Base-by-base conservation (phyloP, 2,113 vertebrate species). In the Cathartes aura region DNA sequence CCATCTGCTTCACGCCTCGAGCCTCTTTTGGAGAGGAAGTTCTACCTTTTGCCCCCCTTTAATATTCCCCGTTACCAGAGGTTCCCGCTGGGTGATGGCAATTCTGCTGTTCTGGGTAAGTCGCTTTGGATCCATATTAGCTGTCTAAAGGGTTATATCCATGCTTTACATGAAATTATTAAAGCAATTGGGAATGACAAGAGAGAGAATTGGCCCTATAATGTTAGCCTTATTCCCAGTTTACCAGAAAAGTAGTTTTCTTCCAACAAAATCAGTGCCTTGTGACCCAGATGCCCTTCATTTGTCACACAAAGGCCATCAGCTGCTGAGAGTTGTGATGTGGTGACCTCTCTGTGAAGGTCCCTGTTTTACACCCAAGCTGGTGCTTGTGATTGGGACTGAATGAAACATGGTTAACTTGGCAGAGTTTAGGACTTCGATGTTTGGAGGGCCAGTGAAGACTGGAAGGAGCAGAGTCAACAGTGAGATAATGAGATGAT, bases 1-100 rank as follows among this genome's bases (percentile, higher is more conserved):
- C 99, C 99, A 0, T 99, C 99, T 1, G 99, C 99, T 47, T 99
- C 99, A 3, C 99, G 99, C 82, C 99, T 99, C 0, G 99, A 99
- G 93, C 99, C 99, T 1, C 99, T 99, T 72, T 97, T 99, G 97
- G 99, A 99, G 95, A 99, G 99, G 94, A 98, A 99, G 42, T 99
- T 99, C 97, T 99, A 99, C 96, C 97, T 99, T 93, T 97, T 99
- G 97, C 99, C 99, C 3, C 99, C 99, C 19, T 99, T 99, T 89
- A 99, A 97, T 15, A 97, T 99, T 30, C 99, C 99, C 6, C 99
- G 99, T 15, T 99, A 99, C 97, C 99, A 99, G 98, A 99, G 99
- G 88, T 99, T 99, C 91, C 99, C 99, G 0, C 98, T 99, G 89
- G 99, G 99, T 0, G 99, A 99, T 5, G 99, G 99, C 71, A 99